Base-by-base conservation (phyloP, 1,140 invertebrate species). In the Drosophila bocki region DNA sequence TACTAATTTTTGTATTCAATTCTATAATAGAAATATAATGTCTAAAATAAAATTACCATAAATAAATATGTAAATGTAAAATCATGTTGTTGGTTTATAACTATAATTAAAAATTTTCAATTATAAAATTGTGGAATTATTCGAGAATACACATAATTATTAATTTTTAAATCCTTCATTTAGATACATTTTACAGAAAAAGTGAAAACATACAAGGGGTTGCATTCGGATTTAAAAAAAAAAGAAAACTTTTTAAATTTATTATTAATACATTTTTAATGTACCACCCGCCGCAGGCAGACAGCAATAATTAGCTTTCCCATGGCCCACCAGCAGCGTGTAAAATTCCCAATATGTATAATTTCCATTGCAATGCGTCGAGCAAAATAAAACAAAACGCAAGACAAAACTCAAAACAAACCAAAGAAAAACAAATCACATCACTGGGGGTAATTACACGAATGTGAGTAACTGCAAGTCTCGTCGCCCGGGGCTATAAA, bases 221-320 rank as follows among this genome's bases (percentile, higher is more conserved):
- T 26, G 26, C 13, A 26, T 29, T 15, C 1, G 26, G 26, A 5
- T n/a, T 29, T 29, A 11, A 9, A 2, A 6, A n/a, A 5, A 26
- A 26, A 53, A 15, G 11, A 19, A 53, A 35, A n/a, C 12, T 42
- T n/a, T 13, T 11, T 15, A 44, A 35, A 26, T 35, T 26, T 54
- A 13, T 72, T 59, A 59, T 56, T 39, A 56, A 56, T 56, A 56
- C 22, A 56, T 72, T 60, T 58, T 44, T 41, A 50, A 44, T 51
- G 50, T 37, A 22, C 53, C 70, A 72, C 69, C 69, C 69, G 65
- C 69, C 37, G 45, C 39, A 37, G 44, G 17, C 53, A 17, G 53
- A 29, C 50, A 41, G 53, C 56, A 60, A 42, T 72, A 74, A 74
- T 74, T 74, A 74, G 69, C 70, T 74, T 74, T 74, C 68, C 63